Evolutionary conservation across 2,797 vertebrate genomes (phyloP), one percentile per base, ranked within the genome.

Genomic region (Champsocephalus gunnari): DNA sequence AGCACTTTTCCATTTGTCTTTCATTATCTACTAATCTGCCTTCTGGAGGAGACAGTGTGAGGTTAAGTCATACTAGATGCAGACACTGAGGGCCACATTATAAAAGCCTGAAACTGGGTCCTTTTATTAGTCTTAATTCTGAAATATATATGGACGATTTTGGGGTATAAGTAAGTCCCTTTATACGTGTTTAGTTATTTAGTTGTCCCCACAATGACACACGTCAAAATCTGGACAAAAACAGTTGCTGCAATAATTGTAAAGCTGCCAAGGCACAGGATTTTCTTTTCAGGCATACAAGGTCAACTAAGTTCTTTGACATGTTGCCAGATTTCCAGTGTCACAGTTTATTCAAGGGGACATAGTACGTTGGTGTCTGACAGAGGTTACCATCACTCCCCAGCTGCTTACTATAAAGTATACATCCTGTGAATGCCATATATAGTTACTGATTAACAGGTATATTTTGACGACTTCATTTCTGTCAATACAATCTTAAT

Each of bases 261-360:
- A 61, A 73, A 70, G 69, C 77, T 80, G 85, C 79, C 73, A 80
- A 70, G 66, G 51, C 66, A 55, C 41, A 74, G 62, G 72, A 75
- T 73, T 71, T 87, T 66, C 75, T 63, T 77, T 41, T 72, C 34
- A 72, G 61, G 66, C 66, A 66, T 83, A 86, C 69, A 80, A 80
- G 86, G 85, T 87, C 77, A 87, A 84, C 73, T 67, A 76, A 70
- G 73, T 63, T 70, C 68, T 74, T 68, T 90, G 79, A 88, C 76
- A 88, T 73, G 77, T 75, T 68, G 60, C 72, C 73, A 86, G 74
- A 82, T 75, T 84, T 71, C 57, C 66, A 71, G 14, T 32, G 63
- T 66, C 12, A n/a, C 53, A 77, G 74, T 73, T 58, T 63, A 58
- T 48, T 69, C 13, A 7, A 13, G 56, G 44, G 49, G 45, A 59